phyloP scores from a whole-genome alignment of 2,888 invertebrate genomes.

The Tigriopus californicus region DNA sequence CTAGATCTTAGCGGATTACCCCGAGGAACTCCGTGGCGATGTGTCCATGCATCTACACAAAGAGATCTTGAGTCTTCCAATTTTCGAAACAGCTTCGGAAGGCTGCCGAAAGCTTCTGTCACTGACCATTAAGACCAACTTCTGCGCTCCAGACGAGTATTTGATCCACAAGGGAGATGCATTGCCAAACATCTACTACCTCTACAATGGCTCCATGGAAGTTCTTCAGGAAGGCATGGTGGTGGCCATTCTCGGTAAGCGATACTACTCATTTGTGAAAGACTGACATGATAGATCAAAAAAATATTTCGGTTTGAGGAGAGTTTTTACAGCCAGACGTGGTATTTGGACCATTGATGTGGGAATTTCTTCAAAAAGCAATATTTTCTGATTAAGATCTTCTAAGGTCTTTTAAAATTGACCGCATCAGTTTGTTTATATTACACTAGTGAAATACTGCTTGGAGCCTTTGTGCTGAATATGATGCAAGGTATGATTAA shows the following conservation, averaged over 20 bases:
- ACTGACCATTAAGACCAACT: slow-evolving; percentile 76
- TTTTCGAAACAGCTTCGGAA: slow-evolving; percentile 84
- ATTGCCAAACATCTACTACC: slow-evolving; percentile 76
- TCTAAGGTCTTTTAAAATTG: too few species aligned
- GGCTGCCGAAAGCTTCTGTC: slow-evolving; percentile 82
- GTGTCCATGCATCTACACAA: slow-evolving; percentile 88
- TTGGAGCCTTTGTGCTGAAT: too few species aligned
- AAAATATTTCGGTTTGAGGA: too few species aligned
- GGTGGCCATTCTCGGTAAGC: slow-evolving; percentile 80
- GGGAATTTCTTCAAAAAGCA: too few species aligned
- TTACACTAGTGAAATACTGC: too few species aligned
- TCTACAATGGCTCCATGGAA: slow-evolving; percentile 94
- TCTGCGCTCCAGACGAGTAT: slow-evolving; percentile 89
- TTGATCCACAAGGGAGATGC: slow-evolving; percentile 86
- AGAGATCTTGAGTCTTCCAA: slow-evolving; percentile 78
- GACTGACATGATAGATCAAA: too few species aligned
- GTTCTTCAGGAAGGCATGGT: slow-evolving; percentile 91
- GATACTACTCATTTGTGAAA: too few species aligned
- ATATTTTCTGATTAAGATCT: too few species aligned
- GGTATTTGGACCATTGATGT: too few species aligned
- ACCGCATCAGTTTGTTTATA: too few species aligned
- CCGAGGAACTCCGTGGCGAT: slow-evolving; percentile 83
- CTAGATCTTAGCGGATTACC: slow-evolving; percentile 85
- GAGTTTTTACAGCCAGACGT: too few species aligned
- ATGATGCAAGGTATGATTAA: too few species aligned